Base-by-base conservation (phyloP, 2,888 invertebrate genomes). In the Philonicus albiceps region DNA sequence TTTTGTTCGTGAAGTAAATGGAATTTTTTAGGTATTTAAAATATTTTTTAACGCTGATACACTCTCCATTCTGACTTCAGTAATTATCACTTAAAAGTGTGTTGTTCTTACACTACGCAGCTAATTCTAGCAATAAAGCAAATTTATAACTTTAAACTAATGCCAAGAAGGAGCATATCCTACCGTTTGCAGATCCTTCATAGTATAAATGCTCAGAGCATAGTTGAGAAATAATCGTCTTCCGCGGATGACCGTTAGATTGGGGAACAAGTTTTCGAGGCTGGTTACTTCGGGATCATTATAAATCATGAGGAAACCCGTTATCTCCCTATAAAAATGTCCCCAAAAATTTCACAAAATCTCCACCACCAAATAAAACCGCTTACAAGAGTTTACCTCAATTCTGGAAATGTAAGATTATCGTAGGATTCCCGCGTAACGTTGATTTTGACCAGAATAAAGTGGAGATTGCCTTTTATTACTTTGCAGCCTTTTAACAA, bases 181-280 rank as follows among this genome's bases (percentile, higher is more conserved):
- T 91, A 95, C 95, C 93, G 94, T 94, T 89, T 92, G 92, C 4
- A 96, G 91, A 89, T 94, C 92, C 0, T 93, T 92, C 93, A 96
- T 94, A 89, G 96, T 96, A 90, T 95, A 96, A 43, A 98, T 93
- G 88, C 97, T 94, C 76, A 99, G 93, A 0, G 97, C 96, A 92
- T 96, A 98, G 92, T 97, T 96, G 83, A 93, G 92, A 89, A 98
- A 93, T 49, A 98, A 92, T 31, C 94, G 93, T 34, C 94, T 93
- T 0, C 99, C 99, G 74, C 98, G 94, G 89, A 99, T 98, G 81
- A 98, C 95, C 55, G 96, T 93, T 89, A 99, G 93, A 91, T 97
- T 97, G 0, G 99, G 99, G 90, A 99, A 98, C 76, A 99, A 92
- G 85, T 94, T 92, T 0, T 94, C 94, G 2, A 98, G 92, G 1